Evolutionary conservation across 2,888 invertebrate genomes (phyloP), one percentile per base, ranked within the genome.

Genomic region (Ethmia dodecea): DNA sequence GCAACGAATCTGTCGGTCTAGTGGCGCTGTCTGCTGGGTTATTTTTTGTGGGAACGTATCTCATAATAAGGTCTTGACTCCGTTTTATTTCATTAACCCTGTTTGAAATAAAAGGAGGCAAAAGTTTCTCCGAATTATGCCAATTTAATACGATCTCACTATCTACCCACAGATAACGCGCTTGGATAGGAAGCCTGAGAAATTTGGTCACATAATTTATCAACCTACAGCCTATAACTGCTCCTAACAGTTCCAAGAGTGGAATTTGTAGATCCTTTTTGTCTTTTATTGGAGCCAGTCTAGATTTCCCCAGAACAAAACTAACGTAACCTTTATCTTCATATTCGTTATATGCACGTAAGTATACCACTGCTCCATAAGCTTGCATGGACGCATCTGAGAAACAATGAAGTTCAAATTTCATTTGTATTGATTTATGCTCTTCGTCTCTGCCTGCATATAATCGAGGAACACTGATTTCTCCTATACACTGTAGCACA

Each of bases 61-160:
- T 11, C 2, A 30, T 5, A 3, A 3, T 5, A 4, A 20, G 4
- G 6, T 30, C n/a, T 30, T 18, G 3, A 11, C 24, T 34, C 4
- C 20, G 9, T 16, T 33, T 45, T 1, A 49, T 43, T 14, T 47
- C 43, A 3, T 35, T 11, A 1, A 49, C 10, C 20, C 45, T 13
- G 14, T 28, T 43, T 0, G 34, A 0, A 1, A 47, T 34, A 33
- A 50, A 50, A 9, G 45, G 45, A 5, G 43, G 31, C 1, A 45
- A 13, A 1, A 50, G 24, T 30, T 45, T 47, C 8, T 34, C 24
- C 1, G 42, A 32, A 3, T 34, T 32, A 4, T 16, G 10, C 47
- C 44, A 47, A 4, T 10, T 13, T 0, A 43, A 3, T 0, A 40
- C 43, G 8, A 48, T 28, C 2, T 18, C 29, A 28, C 48, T 48